Conservation (phyloP, 2,888 invertebrate species). For the Clitarchus hookeri region DNA sequence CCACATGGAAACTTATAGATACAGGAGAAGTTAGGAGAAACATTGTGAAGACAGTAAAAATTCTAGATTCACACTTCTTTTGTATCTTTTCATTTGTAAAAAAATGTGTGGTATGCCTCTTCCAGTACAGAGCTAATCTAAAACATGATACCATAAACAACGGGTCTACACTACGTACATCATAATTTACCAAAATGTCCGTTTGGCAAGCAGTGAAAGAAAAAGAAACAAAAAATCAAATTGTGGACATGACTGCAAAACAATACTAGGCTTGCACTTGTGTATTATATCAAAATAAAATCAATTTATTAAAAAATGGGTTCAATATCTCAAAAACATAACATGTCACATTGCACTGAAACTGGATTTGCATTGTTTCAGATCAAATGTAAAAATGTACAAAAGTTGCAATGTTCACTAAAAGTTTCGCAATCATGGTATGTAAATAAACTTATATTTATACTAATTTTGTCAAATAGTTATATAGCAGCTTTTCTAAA, state of each 20-base stretch:
- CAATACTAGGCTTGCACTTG: background rate
- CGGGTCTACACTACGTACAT: constrained; percentile 37
- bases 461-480: background rate
- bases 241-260: background rate
- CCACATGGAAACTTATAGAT: background rate
- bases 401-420: background rate
- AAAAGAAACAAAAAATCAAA: constrained; percentile 34
- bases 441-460: background rate
- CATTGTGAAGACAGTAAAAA: background rate
- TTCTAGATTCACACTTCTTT: background rate
- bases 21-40: background rate
- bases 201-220: constrained; percentile 35
- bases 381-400: background rate
- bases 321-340: no score
- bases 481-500: background rate
- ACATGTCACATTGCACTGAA: background rate
- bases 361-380: background rate
- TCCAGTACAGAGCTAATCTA: background rate
- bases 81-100: background rate
- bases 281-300: no score
- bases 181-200: constrained; percentile 40
- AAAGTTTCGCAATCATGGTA: background rate
- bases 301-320: no score
- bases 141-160: constrained; percentile 36
- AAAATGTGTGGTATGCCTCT: background rate